These are phyloP conservation scores for Nannospalax galili DNA, from an alignment of 2,113 vertebrate species.

Conservation along the genomic window DNA sequence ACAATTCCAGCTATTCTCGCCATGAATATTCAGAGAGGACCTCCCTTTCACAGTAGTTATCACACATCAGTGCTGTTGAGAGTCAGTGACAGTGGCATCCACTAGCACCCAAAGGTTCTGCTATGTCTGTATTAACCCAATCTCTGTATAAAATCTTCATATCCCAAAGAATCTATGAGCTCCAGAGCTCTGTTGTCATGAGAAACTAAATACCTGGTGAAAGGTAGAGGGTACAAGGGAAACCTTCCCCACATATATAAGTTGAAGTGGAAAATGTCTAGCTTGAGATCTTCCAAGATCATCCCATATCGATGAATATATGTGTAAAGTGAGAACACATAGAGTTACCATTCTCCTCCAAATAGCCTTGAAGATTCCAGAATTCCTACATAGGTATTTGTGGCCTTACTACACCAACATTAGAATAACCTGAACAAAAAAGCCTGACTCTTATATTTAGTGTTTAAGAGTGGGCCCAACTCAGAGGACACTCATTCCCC, in stretches of 20 bases:
- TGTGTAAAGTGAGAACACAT: not conserved
- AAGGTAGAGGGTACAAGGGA: not conserved
- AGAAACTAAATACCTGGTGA: not conserved
- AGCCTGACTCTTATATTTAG: too few species aligned
- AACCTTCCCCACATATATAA: not conserved
- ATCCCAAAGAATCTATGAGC: not conserved
- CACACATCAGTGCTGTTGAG: not conserved
- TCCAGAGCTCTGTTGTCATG: not conserved
- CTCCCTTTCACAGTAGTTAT: not conserved
- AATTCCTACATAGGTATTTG: not conserved
- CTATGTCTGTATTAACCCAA: not conserved
- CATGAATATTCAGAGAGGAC: not conserved
- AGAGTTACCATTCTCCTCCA: conserved; percentile 1
- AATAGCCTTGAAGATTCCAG: not conserved
- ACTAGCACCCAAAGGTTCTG: not conserved
- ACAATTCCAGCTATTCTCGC: not conserved
- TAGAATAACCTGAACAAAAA: too few species aligned
- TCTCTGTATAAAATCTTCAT: not conserved
- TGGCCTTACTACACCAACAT: too few species aligned
- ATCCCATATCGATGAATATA: not conserved
- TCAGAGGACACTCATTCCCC: too few species aligned
- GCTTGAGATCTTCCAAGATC: not conserved
- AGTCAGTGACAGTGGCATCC: not conserved
- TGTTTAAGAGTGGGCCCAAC: too few species aligned
- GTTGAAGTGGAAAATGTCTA: not conserved